These are phyloP conservation scores for Sinelater perroti DNA, from an alignment of 2,888 invertebrate species.

Conservation along the genomic window DNA sequence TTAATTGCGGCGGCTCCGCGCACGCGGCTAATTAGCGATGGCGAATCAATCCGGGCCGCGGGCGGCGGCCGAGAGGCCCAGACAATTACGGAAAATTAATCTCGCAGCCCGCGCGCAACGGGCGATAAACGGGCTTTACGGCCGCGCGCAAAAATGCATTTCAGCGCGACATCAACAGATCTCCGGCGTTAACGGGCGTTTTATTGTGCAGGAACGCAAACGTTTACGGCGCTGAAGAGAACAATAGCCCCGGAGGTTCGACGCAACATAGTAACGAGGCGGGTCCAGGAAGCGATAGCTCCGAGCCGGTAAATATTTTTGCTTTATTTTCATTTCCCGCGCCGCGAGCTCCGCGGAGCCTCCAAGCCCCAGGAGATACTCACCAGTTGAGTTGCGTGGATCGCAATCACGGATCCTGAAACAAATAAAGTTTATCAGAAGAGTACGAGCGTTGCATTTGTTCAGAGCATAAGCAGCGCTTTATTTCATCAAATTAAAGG, in stretches of 20 bases:
- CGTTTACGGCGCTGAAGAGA: slow-evolving; percentile 13
- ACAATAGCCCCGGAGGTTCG: slow-evolving; percentile 15
- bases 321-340: not conserved
- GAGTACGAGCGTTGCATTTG: no score
- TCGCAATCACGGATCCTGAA: no score
- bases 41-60: no score
- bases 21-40: no score
- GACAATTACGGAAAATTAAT: slow-evolving; percentile 5
- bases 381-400: no score
- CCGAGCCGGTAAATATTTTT: slow-evolving; percentile 16
- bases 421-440: no score
- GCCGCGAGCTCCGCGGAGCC: no score
- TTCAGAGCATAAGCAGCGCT: no score
- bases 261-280: slow-evolving; percentile 21
- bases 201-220: slow-evolving; percentile 11
- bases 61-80: no score
- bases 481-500: no score
- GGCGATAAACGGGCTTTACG: slow-evolving; percentile 3
- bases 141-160: not conserved
- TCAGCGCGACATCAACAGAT: slow-evolving; percentile 15
- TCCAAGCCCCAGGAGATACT: no score
- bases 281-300: slow-evolving; percentile 20
- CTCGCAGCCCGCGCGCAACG: not conserved
- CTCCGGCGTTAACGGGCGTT: slow-evolving; percentile 14
- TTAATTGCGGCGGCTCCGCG: no score